Evolutionary conservation across 2,888 invertebrate genomes (phyloP).

Genomic region (Caenorhabditis becei): DNA sequence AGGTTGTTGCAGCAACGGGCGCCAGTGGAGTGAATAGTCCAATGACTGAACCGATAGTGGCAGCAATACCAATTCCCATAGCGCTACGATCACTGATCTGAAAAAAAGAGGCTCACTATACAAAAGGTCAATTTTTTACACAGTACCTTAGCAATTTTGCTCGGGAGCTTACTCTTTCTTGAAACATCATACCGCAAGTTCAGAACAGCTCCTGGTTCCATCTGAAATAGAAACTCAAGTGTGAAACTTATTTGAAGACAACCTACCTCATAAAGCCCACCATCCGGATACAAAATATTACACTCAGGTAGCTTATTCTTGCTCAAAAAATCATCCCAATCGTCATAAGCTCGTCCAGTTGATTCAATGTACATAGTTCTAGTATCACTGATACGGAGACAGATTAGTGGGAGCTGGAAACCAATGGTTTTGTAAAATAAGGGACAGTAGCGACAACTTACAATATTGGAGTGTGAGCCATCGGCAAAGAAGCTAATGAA

Average conservation of each 20-base stretch:
- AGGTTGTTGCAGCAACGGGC: conserved; percentile 58
- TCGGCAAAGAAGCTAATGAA: conserved; percentile 62
- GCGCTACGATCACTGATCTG: conserved; percentile 59
- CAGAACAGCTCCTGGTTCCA: conserved; percentile 50
- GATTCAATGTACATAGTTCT: conserved; percentile 56
- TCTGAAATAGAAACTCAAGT: conserved; percentile 21
- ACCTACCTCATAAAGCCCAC: conserved; percentile 58
- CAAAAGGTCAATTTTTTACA: neutral
- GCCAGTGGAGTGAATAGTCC: conserved; percentile 63
- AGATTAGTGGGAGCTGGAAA: conserved; percentile 54
- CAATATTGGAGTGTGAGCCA: conserved; percentile 57
- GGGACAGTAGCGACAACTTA: too few species aligned
- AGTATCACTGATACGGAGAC: conserved; percentile 45
- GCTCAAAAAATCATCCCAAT: conserved; percentile 63
- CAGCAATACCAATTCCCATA: conserved; percentile 63
- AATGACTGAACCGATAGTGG: conserved; percentile 60
- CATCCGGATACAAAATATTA: conserved; percentile 53
- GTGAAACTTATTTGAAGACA: neutral
- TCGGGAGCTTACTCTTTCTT: conserved; percentile 54
- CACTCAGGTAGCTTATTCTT: conserved; percentile 63
- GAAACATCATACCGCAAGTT: conserved; percentile 60
- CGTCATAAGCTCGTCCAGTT: conserved; percentile 60
- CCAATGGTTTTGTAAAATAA: too few species aligned
- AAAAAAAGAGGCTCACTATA: neutral
- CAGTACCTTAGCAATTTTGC: conserved; percentile 56